A percentile compares a stretch with the other conserved stretches of the same genome.
Evolutionary conservation across 2,888 invertebrate genomes (phyloP).

Genomic region (Endomychus coccineus): DNA sequence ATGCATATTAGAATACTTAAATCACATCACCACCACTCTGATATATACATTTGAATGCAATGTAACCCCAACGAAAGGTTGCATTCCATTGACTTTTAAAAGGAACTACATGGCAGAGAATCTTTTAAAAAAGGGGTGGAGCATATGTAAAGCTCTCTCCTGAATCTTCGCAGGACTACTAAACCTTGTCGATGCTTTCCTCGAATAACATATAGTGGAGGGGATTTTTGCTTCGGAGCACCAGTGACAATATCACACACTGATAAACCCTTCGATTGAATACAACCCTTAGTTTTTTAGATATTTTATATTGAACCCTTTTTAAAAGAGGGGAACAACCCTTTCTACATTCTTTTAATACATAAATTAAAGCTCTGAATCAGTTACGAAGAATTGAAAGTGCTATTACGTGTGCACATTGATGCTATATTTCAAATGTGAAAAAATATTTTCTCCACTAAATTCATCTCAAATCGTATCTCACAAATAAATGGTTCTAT

Average conservation of each 20-base stretch:
- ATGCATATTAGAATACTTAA: too few relatives aligned
- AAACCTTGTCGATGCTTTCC: slow-evolving; percentile 9
- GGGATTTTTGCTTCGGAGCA: slow-evolving; percentile 6
- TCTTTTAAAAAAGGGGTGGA: slow-evolving; percentile 32
- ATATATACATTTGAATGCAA: too few relatives aligned
- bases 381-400: too few relatives aligned
- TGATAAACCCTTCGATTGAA: slow-evolving; percentile 5
- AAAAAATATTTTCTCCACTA: too few relatives aligned
- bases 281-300: slow-evolving; percentile 12
- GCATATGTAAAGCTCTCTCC: slow-evolving; percentile 31
- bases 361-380: too few relatives aligned
- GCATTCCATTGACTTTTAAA: too few relatives aligned
- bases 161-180: slow-evolving; percentile 7
- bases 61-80: too few relatives aligned
- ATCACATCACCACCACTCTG: too few relatives aligned
- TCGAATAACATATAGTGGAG: slow-evolving; percentile 16
- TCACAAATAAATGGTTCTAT: too few relatives aligned
- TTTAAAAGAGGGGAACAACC: slow-evolving; percentile 13
- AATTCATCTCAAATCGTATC: too few relatives aligned
- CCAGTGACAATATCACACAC: slow-evolving; percentile 3
- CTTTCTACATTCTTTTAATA: slow-evolving; percentile 6
- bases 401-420: too few relatives aligned
- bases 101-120: slow-evolving; percentile 13
- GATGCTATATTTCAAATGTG: too few relatives aligned
- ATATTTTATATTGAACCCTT: slow-evolving; percentile 11